Conservation (phyloP, 1,140 invertebrate genomes). For the Lanistes nyassanus region DNA sequence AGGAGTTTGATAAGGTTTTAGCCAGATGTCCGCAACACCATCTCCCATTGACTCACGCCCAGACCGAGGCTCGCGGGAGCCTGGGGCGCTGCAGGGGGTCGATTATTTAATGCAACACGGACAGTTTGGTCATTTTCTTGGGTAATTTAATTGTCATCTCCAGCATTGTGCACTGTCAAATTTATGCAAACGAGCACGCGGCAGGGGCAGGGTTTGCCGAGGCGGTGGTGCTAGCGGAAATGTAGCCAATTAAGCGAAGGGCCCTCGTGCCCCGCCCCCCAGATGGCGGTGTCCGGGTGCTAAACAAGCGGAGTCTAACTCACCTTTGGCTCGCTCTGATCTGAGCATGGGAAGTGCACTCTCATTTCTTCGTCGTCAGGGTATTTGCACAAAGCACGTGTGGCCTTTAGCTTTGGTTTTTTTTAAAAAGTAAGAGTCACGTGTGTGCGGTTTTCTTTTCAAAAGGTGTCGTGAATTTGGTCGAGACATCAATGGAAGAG, state of each 20-base stretch:
- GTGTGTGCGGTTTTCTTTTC: too few relatives aligned
- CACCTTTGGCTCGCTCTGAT: too few relatives aligned
- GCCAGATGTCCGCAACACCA: constrained; percentile 24
- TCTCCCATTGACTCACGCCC: constrained; percentile 16
- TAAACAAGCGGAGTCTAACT: not conserved
- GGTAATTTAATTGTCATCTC: constrained; percentile 29
- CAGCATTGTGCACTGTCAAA: constrained; percentile 26
- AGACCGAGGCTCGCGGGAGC: constrained; percentile 10
- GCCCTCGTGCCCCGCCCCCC: constrained; percentile 20
- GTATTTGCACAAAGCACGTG: too few relatives aligned
- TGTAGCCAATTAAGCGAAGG: constrained; percentile 26
- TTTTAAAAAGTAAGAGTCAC: too few relatives aligned
- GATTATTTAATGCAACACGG: constrained; percentile 28
- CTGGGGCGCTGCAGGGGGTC: constrained; percentile 21
- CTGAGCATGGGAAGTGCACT: too few relatives aligned
- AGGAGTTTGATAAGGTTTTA: constrained; percentile 13
- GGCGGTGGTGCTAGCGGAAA: constrained; percentile 9
- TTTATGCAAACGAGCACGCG: constrained; percentile 28
- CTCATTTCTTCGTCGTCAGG: too few relatives aligned
- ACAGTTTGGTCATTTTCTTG: constrained; percentile 29
- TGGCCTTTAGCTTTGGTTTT: too few relatives aligned
- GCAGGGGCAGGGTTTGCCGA: constrained; percentile 17
- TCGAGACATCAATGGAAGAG: too few relatives aligned
- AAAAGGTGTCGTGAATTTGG: too few relatives aligned
- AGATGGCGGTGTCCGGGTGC: constrained; percentile 12